Evolutionary conservation across 2,888 invertebrate genomes (phyloP), one percentile per base, ranked within the genome.

Genomic region (Latrodectus elegans): DNA sequence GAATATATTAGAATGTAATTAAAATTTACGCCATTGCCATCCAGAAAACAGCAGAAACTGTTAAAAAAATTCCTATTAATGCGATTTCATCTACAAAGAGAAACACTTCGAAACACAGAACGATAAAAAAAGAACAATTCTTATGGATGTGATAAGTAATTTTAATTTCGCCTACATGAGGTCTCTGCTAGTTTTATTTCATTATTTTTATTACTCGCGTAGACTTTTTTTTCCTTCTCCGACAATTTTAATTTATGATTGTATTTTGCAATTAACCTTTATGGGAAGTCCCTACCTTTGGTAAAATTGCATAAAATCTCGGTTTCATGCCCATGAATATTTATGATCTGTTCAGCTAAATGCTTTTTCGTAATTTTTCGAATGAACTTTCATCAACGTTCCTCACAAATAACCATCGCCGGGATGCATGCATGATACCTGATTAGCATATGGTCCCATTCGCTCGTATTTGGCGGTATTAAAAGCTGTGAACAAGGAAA

Each of bases 401-500:
- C 55, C 74, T 11, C 64, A 60, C 22, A 73, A 52, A 78, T 51
- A 17, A 15, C 9, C 17, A 17, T 14, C 65, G 22, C 64, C 17
- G 52, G 53, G 15, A 70, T 78, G 78, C 72, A 68, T 68, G 80
- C 65, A 75, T 38, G 60, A 52, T 12, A 8, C 74, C 68, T 55
- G 65, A 87, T 87, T 87, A 77, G 86, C 86, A 87, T 87, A 81
- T 22, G 73, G 17, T 49, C 80, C 81, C 76, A 77, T 52, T 77
- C 71, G 60, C 78, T 67, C 68, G 72, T 87, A 88, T 88, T 88
- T 88, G 79, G 79, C 76, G 79, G 84, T 88, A 88, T 88, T 88
- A 88, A 83, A 84, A 88, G 88, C 84, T 84, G 88, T 82, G 88
- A 84, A 88, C 88, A 88, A 77, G 88, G 79, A 74, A 83, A 88